Base-by-base conservation (phyloP, 2,888 invertebrate genomes). In the Parnassius smintheus region DNA sequence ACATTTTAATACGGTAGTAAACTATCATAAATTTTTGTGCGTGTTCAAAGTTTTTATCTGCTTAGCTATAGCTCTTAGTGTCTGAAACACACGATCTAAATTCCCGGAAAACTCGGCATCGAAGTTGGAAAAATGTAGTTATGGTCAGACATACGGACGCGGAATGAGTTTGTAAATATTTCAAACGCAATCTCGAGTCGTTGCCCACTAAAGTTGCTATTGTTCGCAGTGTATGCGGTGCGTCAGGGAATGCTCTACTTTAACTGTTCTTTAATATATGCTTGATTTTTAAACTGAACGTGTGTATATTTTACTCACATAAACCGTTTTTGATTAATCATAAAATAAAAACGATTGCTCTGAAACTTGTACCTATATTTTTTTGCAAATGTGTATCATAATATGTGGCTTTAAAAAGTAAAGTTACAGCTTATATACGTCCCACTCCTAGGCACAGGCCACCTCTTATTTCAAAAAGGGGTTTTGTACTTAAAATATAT, bases 141-240 rank as follows among this genome's bases (percentile, higher is more conserved):
- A 83, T 79, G 75, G 80, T 77, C 78, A 86, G 86, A 88, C 85
- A 83, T 82, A 76, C 85, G 82, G 83, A 85, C 82, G 81, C 85
- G 85, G 85, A 88, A 89, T 88, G 85, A 84, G 81, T 81, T 81
- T 82, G 85, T 91, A 89, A 88, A 90, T 91, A 91, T 90, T 91
- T 90, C 83, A 90, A 86, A 88, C 76, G 83, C 87, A 90, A 91
- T 90, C 88, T 87, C 80, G 75, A 80, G 77, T 77, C 82, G 81
- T 83, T 86, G 87, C 72, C 82, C 82, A 85, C 83, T 85, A 82
- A 82, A 85, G 81, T 77, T 79, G 67, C 87, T 83, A 90, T 91
- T 91, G 91, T 91, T 89, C 80, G 80, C 76, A 54, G 66, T 68
- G 68, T 51, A 51, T 65, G 61, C 64, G 65, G 53, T 59, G 48